Base-by-base conservation (phyloP, 2,797 vertebrate species). In the Trachops cirrhosus region DNA sequence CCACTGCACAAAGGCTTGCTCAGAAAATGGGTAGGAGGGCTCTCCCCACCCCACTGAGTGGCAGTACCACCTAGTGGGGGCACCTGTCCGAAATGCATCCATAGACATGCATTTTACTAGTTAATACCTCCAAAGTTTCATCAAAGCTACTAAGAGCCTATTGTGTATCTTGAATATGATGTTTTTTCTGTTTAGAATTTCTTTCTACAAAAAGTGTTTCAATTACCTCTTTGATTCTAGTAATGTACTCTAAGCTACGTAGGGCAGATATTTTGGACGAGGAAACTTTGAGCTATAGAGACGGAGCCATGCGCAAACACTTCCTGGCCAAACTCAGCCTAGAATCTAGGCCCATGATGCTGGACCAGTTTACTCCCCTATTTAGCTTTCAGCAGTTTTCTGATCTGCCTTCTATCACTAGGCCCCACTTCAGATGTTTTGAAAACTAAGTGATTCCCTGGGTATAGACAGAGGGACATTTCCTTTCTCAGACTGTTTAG, bases 121-220 rank as follows among this genome's bases (percentile, higher is more conserved):
- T 44, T 48, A 34, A 71, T 64, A 70, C 50, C 21, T 67, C 24
- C 46, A 62, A 41, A 67, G 71, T 6, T 57, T 88, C 46, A 34
- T 19, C 34, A 2, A 8, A 22, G 64, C 70, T 74, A 44, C 64
- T 54, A 46, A 62, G 19, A 32, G 59, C 32, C 64, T 44, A 44
- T 2, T 5, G 5, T 21, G 52, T 4, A 32, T 37, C 50, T 75
- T 57, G n/a, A 2, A 7, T 3, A 15, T 0, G 16, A 48, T 24
- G 52, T 57, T 75, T 87, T 37, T 34, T 86, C 26, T 68, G 19
- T 57, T 88, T 44, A 37, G 46, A 78, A 50, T 52, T 77, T 85
- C 37, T 74, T 21, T 78, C 44, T 22, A 26, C 39, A 44, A 54
- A 44, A 54, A 93, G 37, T 14, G 37, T 18, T 84, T 86, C 34